A percentile compares a stretch with the other conserved stretches of the same genome.
These are phyloP conservation scores for Sclerurus mexicanus DNA, from an alignment of 2,113 vertebrate species.

Conservation along the genomic window DNA sequence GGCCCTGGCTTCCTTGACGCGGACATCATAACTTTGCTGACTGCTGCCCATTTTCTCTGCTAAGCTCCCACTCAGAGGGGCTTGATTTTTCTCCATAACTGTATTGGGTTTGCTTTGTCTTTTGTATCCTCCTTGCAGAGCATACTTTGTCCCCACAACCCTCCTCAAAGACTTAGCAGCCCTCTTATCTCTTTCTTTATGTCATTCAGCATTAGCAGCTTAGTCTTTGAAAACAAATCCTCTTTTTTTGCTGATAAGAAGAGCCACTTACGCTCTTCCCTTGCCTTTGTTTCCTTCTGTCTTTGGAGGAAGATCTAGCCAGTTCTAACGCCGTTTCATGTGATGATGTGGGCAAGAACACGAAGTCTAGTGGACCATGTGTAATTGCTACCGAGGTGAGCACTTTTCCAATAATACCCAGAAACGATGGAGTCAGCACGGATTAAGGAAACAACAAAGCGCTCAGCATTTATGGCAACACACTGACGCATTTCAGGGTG, in stretches of 20 bases:
- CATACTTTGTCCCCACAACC: background rate
- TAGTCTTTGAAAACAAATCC: slow-evolving; percentile 5
- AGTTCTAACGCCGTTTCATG: background rate
- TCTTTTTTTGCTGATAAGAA: background rate
- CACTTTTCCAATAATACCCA: slow-evolving; percentile 1
- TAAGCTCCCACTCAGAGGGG: background rate
- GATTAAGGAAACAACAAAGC: background rate
- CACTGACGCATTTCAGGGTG: slow-evolving; percentile 1
- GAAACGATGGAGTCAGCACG: background rate
- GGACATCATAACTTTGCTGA: background rate
- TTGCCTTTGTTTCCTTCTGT: background rate
- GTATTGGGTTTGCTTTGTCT: background rate
- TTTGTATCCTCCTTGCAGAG: background rate
- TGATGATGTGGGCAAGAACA: background rate
- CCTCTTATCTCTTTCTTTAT: slow-evolving; percentile 26
- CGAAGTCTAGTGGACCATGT: background rate
- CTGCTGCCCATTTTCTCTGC: background rate
- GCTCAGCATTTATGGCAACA: background rate
- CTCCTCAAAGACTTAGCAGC: background rate
- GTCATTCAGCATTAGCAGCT: slow-evolving; percentile 32
- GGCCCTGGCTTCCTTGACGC: background rate
- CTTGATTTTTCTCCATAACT: background rate
- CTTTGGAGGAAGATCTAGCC: background rate
- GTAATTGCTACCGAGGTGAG: background rate
- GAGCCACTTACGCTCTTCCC: background rate